Percentiles rank a stretch among this genome's conserved stretches.
Conservation (phyloP, 2,797 vertebrate genomes). For the Syncerus caffer region DNA sequence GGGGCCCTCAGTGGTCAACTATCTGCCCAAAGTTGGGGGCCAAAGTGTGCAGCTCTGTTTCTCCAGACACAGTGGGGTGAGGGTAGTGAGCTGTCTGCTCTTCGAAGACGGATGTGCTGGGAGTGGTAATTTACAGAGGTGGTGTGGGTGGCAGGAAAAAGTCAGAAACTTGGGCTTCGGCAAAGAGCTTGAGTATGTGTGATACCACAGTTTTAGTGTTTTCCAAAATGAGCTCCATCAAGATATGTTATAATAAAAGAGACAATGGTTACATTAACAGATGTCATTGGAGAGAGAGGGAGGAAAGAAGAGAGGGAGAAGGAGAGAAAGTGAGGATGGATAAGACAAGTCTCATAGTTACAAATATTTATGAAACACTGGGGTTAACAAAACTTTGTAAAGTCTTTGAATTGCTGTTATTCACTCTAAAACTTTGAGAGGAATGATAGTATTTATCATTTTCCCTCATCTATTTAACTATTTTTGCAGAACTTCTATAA, state of each 20-base stretch:
- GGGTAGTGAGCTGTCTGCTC: not conserved
- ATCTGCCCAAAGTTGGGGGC: not conserved
- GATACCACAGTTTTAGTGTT: not conserved
- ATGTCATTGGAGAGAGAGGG: not conserved
- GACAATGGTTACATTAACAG: not conserved
- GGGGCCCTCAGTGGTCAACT: not conserved
- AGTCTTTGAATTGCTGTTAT: not conserved
- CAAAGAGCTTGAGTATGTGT: not conserved
- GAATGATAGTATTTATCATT: conserved; percentile 13
- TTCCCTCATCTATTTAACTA: not conserved
- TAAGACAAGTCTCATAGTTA: not conserved
- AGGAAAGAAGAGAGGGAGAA: not conserved
- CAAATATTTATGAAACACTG: not conserved
- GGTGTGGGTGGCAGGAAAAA: not conserved
- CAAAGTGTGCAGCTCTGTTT: not conserved
- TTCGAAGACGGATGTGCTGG: not conserved
- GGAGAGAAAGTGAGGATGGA: not conserved
- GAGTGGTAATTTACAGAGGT: not conserved
- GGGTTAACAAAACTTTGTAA: not conserved
- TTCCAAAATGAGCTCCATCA: conserved; percentile 7
- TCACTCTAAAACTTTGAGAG: not conserved
- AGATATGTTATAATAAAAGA: not conserved
- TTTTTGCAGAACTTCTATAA: not conserved
- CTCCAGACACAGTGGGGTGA: not conserved
- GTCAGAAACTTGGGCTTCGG: not conserved